Conservation (phyloP, 2,797 vertebrate species). For the Gorsachius magnificus region DNA sequence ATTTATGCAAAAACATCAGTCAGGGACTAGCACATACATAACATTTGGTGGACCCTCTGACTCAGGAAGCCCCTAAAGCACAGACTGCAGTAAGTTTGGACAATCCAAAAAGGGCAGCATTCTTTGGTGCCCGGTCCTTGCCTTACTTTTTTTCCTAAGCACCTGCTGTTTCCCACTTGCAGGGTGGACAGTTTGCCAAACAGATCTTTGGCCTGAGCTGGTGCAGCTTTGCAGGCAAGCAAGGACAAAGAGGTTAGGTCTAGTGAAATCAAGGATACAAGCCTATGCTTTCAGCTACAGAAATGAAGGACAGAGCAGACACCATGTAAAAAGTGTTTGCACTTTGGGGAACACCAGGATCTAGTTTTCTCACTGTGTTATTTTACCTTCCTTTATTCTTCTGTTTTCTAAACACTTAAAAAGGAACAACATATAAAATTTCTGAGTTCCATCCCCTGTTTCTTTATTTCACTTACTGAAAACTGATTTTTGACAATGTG, state of each 20-base stretch:
- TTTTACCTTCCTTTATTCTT: background rate
- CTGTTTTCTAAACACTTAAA: background rate
- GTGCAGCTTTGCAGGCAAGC: background rate
- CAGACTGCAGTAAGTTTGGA: background rate
- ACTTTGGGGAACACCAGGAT: background rate
- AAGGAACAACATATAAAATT: background rate
- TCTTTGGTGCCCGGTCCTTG: background rate
- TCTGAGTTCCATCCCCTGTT: background rate
- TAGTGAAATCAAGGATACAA: background rate
- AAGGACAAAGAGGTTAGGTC: background rate
- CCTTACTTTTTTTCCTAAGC: background rate
- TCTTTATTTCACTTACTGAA: background rate
- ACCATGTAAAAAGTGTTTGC: background rate
- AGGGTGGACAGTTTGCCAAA: background rate
- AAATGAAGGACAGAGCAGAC: background rate
- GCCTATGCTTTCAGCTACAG: background rate
- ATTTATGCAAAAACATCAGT: background rate
- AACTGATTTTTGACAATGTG: background rate
- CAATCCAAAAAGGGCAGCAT: background rate
- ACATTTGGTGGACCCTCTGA: background rate
- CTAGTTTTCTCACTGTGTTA: background rate
- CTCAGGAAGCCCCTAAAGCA: background rate
- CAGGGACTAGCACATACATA: background rate
- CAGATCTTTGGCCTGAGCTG: background rate
- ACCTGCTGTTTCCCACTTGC: background rate